Conservation (phyloP, 2,797 vertebrate species). For the Notamacropus eugenii region DNA sequence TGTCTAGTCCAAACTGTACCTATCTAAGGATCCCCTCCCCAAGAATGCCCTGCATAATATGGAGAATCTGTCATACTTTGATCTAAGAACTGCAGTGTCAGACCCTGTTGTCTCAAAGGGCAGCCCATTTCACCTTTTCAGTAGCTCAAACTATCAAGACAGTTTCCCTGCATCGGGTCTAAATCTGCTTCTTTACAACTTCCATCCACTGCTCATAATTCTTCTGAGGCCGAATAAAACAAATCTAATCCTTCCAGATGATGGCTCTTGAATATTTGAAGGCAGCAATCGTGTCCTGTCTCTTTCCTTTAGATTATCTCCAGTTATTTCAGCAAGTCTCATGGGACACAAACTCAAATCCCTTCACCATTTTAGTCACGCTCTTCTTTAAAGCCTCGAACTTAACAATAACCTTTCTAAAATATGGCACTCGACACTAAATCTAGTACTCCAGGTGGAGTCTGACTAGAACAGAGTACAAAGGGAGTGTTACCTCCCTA, state of each 20-base stretch:
- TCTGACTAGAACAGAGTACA: not conserved
- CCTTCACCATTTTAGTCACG: not conserved
- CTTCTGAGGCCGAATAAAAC: not conserved
- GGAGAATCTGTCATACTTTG: not conserved
- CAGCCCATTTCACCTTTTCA: not conserved
- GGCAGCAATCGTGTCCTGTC: not conserved
- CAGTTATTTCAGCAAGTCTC: not conserved
- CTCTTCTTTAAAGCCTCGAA: not conserved
- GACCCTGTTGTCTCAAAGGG: not conserved
- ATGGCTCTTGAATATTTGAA: not conserved
- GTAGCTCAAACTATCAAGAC: not conserved
- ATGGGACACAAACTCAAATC: not conserved
- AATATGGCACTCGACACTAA: too few relatives aligned
- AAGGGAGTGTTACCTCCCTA: not conserved
- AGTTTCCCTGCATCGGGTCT: not conserved
- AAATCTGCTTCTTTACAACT: not conserved
- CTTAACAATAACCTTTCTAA: too few relatives aligned
- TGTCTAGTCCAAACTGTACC: not conserved
- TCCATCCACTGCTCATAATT: not conserved
- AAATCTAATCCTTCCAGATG: not conserved
- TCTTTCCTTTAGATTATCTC: not conserved
- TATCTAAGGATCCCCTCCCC: not conserved
- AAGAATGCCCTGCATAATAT: not conserved
- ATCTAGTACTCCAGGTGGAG: not conserved
- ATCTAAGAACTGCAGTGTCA: too few relatives aligned